Conservation (phyloP, 2,797 vertebrate genomes). For the Chloroceryle inda region DNA sequence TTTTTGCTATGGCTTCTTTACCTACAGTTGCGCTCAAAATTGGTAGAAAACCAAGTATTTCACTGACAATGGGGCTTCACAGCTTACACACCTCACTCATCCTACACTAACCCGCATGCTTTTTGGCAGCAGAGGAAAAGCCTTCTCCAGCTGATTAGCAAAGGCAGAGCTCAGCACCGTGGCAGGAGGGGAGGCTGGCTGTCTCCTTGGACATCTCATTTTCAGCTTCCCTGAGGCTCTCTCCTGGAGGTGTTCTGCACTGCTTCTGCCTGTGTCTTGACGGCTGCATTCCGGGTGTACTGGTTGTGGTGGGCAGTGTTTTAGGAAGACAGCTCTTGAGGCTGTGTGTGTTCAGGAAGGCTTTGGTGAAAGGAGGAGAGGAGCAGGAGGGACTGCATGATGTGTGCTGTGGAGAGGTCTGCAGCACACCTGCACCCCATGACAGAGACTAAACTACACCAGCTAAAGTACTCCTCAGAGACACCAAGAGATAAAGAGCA, state of each 20-base stretch:
- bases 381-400: fast-evolving
- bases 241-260: neutral
- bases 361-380: neutral
- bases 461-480: neutral
- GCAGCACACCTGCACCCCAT: neutral
- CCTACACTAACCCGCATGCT: neutral
- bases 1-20: constrained; percentile 54
- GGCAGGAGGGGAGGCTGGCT: neutral
- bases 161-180: fast-evolving
- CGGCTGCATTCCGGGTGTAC: neutral
- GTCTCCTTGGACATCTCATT: neutral
- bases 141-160: neutral
- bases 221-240: neutral
- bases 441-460: neutral
- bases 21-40: neutral
- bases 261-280: neutral
- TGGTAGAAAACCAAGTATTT: neutral
- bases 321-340: neutral
- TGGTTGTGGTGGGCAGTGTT: neutral
- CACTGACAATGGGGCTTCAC: neutral
- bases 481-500: neutral
- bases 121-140: neutral
- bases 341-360: neutral
- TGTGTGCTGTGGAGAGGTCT: fast-evolving
- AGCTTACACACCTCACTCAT: neutral